Base-by-base conservation (phyloP, 2,113 vertebrate species). In the Paedocypris sp. region DNA sequence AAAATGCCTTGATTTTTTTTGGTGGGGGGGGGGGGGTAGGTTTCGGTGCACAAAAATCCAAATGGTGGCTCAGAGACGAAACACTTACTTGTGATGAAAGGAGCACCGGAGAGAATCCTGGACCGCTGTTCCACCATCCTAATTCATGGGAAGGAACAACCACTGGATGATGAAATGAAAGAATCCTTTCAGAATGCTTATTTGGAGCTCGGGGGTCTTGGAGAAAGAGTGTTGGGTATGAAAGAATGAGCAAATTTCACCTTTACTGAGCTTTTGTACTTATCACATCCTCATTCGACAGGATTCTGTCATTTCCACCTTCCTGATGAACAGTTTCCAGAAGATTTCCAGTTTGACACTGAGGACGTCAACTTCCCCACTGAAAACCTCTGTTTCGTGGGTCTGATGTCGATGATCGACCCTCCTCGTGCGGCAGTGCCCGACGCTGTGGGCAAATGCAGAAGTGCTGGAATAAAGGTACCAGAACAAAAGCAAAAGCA, bases 401-500 rank as follows among this genome's bases (percentile, higher is more conserved):
- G 70, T 31, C 70, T 72, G 2, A 72, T 72, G 50, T 72, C 70
- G 12, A 72, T 72, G 70, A 72, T 72, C 10, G 70, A 72, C 41
- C 70, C 70, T 16, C 70, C 70, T 6, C 70, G 70, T 57, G 70
- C 70, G 4, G 70, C 70, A 13, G 70, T 72, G 10, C 70, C 70
- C 18, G 70, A 72, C 23, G 70, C 70, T 52, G 70, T 72, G 13
- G 70, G 70, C 25, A 72, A 72, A 60, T 72, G 70, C 57, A 72
- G 70, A 52, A 72, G 70, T 58, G 70, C 70, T 26, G 70, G 70
- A 12, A 72, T 72, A 33, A 72, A 72, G 66, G 70, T 72, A 64
- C 33, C n/a, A 39, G 36, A 19, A 25, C 4, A 20, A 20, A 23
- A 38, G n/a, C 23, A 38, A 20, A 10, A 45, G 10, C 15, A 29